A percentile compares a stretch with the other conserved stretches of the same genome.
Conservation (phyloP, 2,113 vertebrate genomes). For the Podarcis raffonei region DNA sequence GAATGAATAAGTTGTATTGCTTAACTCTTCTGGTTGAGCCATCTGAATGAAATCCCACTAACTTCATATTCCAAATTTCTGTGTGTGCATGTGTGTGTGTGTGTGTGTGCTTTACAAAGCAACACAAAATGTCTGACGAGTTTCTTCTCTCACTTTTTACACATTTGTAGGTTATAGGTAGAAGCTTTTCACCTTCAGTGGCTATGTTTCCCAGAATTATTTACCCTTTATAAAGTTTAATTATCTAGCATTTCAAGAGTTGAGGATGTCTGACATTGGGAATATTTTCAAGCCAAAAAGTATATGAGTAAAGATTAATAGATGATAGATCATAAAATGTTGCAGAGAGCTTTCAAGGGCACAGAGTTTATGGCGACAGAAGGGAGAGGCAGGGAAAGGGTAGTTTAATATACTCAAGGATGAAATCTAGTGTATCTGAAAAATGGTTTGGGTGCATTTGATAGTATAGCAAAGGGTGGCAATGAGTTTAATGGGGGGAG, state of each 20-base stretch:
- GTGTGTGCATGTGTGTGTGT: neutral
- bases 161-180: neutral
- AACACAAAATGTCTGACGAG: neutral
- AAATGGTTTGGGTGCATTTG: neutral
- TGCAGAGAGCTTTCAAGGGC: neutral
- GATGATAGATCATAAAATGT: neutral
- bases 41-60: neutral
- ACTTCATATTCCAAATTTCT: neutral
- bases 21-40: neutral
- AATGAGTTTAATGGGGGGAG: neutral
- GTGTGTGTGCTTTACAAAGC: neutral
- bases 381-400: neutral
- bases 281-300: neutral
- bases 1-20: neutral
- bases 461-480: neutral
- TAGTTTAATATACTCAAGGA: neutral
- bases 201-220: neutral
- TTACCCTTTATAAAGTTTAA: neutral
- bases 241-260: neutral
- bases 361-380: neutral
- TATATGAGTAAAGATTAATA: neutral
- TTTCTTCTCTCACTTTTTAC: neutral
- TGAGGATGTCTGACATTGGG: neutral
- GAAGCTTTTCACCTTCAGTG: neutral
- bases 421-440: neutral